Evolutionary conservation across 2,888 invertebrate species (phyloP).

Genomic region (Phania funesta): DNA sequence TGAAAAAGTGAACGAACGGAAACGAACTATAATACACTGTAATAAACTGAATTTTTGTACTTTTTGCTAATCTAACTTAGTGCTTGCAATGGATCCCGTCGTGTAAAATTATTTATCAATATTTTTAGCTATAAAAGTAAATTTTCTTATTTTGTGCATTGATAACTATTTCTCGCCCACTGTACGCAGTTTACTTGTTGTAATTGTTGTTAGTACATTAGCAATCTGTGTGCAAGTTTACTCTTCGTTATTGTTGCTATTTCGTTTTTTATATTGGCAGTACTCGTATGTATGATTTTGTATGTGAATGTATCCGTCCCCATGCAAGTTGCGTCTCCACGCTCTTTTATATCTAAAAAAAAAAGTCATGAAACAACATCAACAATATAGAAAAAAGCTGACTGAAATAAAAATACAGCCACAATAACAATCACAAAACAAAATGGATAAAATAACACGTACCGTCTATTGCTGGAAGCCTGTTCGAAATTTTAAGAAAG

Average conservation of each 20-base stretch:
- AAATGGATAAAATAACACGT: slow-evolving; percentile 66
- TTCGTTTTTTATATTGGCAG: background rate
- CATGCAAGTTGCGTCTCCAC: background rate
- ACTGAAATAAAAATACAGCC: slow-evolving; percentile 1
- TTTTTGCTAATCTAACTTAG: too few species aligned
- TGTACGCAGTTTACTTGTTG: slow-evolving; percentile 1
- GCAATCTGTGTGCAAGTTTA: slow-evolving; percentile 28
- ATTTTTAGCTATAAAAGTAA: background rate
- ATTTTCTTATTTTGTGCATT: background rate
- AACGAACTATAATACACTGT: too few species aligned
- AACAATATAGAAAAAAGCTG: slow-evolving; percentile 27
- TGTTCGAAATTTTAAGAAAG: slow-evolving; percentile 77
- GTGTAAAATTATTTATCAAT: too few species aligned
- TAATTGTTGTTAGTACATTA: slow-evolving; percentile 4
- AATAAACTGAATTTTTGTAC: too few species aligned
- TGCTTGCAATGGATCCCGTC: too few species aligned
- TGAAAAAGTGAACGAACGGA: too few species aligned
- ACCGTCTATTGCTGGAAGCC: slow-evolving; percentile 71
- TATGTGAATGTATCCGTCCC: background rate
- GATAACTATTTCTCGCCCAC: background rate
- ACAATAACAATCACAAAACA: slow-evolving; percentile 1
- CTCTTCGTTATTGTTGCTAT: slow-evolving; percentile 20
- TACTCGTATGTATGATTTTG: background rate
- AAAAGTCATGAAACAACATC: slow-evolving; percentile 54
- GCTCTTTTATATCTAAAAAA: slow-evolving; percentile 32